Percentiles rank a stretch among this genome's conserved stretches.
Conservation (phyloP, 2,113 vertebrate genomes). For the Notothenia rossii region DNA sequence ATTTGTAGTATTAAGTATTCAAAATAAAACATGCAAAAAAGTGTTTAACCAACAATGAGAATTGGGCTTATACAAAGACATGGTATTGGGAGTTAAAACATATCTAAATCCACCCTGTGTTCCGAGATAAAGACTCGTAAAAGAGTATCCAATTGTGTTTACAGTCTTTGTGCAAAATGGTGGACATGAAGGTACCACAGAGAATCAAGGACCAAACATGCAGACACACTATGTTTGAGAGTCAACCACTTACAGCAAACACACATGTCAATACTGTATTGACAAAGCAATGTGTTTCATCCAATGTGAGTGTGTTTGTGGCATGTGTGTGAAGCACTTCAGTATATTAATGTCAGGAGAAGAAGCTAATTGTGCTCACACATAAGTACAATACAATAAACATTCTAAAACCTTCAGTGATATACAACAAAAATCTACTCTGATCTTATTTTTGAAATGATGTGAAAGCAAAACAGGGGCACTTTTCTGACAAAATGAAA, state of each 20-base stretch:
- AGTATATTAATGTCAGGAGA: slow-evolving; percentile 1
- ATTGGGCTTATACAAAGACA: not conserved
- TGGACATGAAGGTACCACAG: not conserved
- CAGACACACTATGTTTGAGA: not conserved
- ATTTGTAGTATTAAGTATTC: not conserved
- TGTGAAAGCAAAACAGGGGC: not conserved
- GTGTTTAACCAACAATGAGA: not conserved
- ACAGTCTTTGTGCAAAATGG: slow-evolving; percentile 21
- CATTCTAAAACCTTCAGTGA: not conserved
- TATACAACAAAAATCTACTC: not conserved
- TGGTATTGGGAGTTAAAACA: not conserved
- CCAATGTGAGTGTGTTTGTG: not conserved
- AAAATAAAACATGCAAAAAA: not conserved
- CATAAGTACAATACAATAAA: not conserved
- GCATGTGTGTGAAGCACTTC: not conserved
- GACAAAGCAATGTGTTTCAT: slow-evolving; percentile 1
- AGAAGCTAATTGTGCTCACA: not conserved
- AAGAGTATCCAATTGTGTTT: not conserved
- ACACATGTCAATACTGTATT: slow-evolving; percentile 30
- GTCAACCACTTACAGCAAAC: slow-evolving; percentile 14
- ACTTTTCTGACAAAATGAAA: slow-evolving; percentile 8
- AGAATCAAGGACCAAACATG: slow-evolving; percentile 3
- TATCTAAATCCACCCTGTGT: not conserved
- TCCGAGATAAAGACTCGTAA: not conserved
- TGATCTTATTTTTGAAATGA: not conserved